Evolutionary conservation across 2,113 vertebrate species (phyloP).

Genomic region (Macquaria ambigua): DNA sequence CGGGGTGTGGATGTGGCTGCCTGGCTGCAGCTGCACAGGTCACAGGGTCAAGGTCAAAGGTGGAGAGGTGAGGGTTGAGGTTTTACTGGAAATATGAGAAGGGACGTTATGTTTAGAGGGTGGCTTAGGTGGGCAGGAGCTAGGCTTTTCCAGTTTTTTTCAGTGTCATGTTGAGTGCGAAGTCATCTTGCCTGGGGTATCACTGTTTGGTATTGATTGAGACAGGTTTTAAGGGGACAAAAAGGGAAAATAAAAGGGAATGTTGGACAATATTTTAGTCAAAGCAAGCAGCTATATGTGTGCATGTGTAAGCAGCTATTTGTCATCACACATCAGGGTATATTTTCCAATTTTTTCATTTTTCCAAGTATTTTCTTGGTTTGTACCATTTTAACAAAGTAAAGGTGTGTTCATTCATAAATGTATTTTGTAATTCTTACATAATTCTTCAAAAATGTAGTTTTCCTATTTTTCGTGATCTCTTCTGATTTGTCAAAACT

Average conservation of each 20-base stretch:
- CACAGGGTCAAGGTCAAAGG: constrained; percentile 25
- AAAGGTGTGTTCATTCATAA: too few species aligned
- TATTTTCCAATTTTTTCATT: too few species aligned
- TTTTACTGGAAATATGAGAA: constrained; percentile 21
- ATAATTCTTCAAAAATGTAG: background rate
- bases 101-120: background rate
- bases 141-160: background rate
- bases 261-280: background rate
- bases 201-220: too few species aligned
- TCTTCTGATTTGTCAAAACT: background rate
- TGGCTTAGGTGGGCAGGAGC: background rate
- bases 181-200: background rate
- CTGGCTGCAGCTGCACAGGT: constrained; percentile 46
- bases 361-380: too few species aligned
- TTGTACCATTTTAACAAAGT: too few species aligned
- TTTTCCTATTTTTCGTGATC: background rate
- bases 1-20: background rate
- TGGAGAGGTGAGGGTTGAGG: background rate
- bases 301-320: background rate
- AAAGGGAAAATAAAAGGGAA: background rate
- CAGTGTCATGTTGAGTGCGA: background rate
- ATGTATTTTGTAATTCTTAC: too few species aligned
- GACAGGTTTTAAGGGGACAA: background rate
- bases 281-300: background rate
- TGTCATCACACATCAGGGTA: background rate